Conservation (phyloP, 1,140 invertebrate genomes). For the Arctopsyche grandis region DNA sequence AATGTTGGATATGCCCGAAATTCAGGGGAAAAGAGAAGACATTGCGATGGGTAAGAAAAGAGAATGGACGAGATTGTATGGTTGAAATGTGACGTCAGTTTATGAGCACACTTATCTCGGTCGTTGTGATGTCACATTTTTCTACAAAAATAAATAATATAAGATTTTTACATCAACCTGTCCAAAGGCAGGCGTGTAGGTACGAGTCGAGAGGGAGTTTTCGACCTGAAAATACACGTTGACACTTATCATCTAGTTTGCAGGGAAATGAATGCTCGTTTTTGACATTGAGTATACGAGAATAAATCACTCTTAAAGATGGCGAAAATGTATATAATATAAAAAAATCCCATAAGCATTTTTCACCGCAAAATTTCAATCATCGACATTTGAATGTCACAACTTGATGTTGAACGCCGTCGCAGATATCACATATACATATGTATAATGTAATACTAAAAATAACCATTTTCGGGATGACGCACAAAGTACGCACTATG, state of each 20-base stretch:
- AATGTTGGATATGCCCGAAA: neutral
- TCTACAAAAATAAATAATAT: neutral
- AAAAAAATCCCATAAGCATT: too few species aligned
- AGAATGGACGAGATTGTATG: neutral
- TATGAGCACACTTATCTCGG: slow-evolving; percentile 2
- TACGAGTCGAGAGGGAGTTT: neutral
- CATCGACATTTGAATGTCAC: too few species aligned
- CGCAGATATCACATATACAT: too few species aligned
- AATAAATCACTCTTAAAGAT: too few species aligned
- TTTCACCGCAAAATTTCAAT: too few species aligned
- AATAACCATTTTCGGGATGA: too few species aligned
- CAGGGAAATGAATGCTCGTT: neutral
- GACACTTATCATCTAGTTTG: slow-evolving; percentile 1
- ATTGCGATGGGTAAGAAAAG: neutral
- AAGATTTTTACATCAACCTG: slow-evolving; percentile 18
- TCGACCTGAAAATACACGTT: neutral
- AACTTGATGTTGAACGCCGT: too few species aligned
- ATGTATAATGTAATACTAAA: too few species aligned
- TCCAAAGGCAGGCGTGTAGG: neutral
- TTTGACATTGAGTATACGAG: neutral
- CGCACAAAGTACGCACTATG: too few species aligned
- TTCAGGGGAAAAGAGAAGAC: neutral
- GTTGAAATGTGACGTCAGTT: neutral
- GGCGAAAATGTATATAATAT: too few species aligned
- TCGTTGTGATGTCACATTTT: slow-evolving; percentile 12